Base-by-base conservation (phyloP, 2,888 invertebrate species). In the Molanna angustata region DNA sequence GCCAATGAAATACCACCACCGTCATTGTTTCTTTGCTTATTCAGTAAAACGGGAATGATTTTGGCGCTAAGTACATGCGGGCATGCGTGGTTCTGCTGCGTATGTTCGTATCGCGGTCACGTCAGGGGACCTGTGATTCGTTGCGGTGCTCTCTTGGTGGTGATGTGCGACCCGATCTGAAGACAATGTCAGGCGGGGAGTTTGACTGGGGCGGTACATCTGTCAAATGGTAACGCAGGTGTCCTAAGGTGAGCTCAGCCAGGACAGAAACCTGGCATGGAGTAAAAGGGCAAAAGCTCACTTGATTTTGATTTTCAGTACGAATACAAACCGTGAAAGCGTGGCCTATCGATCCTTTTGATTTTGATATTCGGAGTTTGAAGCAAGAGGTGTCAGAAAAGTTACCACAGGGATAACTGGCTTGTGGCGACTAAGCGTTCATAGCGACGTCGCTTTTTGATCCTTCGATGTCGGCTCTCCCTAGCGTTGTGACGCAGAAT, bases 401-500 rank as follows among this genome's bases (percentile, higher is more conserved):
- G n/a, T n/a, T n/a, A n/a, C n/a, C n/a, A n/a, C n/a, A n/a, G n/a
- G n/a, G n/a, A n/a, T n/a, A n/a, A n/a, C n/a, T n/a, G n/a, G n/a
- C n/a, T n/a, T n/a, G n/a, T n/a, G n/a, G n/a, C n/a, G n/a, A n/a
- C n/a, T n/a, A n/a, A n/a, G n/a, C n/a, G n/a, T n/a, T n/a, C n/a
- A n/a, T n/a, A n/a, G n/a, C n/a, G n/a, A n/a, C n/a, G n/a, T n/a
- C n/a, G n/a, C n/a, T n/a, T n/a, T n/a, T n/a, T n/a, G n/a, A n/a
- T n/a, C 42, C 21, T 13, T 22, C 21, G 20, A 80, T 81, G 80
- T 27, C 27, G 82, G 81, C 82, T 84, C 81, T 83, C 83, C 82
- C 82, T 84, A 83, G 82, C 81, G 82, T 84, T 81, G 80, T 73
- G 81, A 82, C 82, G 82, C 82, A 78, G 78, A 83, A 82, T 79